Evolutionary conservation across 2,797 vertebrate species (phyloP).

Genomic region (Falco biarmicus): DNA sequence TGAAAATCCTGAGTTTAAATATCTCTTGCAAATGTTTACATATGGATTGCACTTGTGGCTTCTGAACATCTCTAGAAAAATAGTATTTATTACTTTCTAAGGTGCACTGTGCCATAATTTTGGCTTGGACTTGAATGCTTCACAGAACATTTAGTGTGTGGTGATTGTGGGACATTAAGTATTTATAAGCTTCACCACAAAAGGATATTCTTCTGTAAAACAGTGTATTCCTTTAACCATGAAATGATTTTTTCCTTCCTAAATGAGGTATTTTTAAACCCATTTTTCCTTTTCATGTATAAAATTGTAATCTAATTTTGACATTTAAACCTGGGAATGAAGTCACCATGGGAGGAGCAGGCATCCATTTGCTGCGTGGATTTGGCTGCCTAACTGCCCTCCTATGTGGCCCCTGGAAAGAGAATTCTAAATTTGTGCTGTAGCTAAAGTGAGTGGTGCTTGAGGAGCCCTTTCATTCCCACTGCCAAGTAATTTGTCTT

Average conservation of each 20-base stretch:
- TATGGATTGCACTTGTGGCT: slow-evolving; percentile 44
- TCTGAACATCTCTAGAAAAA: slow-evolving; percentile 49
- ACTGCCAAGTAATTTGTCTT: neutral
- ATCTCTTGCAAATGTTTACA: slow-evolving; percentile 30
- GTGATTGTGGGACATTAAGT: slow-evolving; percentile 44
- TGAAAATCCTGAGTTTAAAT: slow-evolving; percentile 38
- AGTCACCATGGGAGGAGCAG: slow-evolving; percentile 36
- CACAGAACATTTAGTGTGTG: slow-evolving; percentile 18
- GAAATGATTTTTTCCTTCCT: slow-evolving; percentile 51
- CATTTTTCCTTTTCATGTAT: slow-evolving; percentile 52
- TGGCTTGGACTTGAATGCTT: slow-evolving; percentile 4
- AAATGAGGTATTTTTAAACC: slow-evolving; percentile 55
- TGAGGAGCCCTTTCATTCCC: slow-evolving; percentile 28
- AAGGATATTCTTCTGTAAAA: slow-evolving; percentile 32
- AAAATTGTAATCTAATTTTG: slow-evolving; percentile 69
- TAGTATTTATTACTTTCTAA: slow-evolving; percentile 48
- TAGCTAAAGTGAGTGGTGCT: neutral
- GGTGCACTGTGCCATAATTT: slow-evolving; percentile 35
- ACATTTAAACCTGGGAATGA: slow-evolving; percentile 60
- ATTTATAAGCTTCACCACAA: slow-evolving; percentile 45
- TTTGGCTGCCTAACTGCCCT: slow-evolving; percentile 31
- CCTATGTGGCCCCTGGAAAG: slow-evolving; percentile 34
- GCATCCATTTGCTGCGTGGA: slow-evolving; percentile 46
- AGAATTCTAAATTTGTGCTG: slow-evolving; percentile 47
- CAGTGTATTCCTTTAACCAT: slow-evolving; percentile 26